Base-by-base conservation (phyloP, 2,888 invertebrate species). In the Entomobrya multifasciata region DNA sequence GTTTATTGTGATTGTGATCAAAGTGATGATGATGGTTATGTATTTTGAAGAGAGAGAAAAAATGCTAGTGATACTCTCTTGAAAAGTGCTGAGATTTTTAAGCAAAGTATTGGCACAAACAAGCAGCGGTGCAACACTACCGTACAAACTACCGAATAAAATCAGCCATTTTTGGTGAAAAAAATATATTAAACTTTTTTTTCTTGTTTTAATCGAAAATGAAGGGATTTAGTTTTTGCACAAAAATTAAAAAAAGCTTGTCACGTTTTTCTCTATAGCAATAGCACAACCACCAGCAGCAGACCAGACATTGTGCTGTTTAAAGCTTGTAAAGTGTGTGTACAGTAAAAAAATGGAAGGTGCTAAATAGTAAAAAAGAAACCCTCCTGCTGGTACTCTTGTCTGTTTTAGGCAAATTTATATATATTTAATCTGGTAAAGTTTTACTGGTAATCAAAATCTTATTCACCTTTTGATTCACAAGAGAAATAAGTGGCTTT, bases 231-330 rank as follows among this genome's bases (percentile, higher is more conserved):
- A 67, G 20, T 72, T 65, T 49, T 22, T 47, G 76, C 74, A 65
- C 20, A 65, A 79, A n/a, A n/a, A 74, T 30, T 13, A 47, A 52
- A 30, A 65, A 78, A 86, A 27, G 60, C 74, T 72, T 25, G 86
- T 86, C 86, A 86, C 86, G 86, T 49, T 86, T 85, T 79, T 30
- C 57, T 78, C n/a, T n/a, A n/a, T n/a, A n/a, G n/a, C n/a, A n/a
- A n/a, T n/a, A n/a, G n/a, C n/a, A n/a, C n/a, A n/a, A n/a, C n/a
- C n/a, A n/a, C n/a, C n/a, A n/a, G n/a, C n/a, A n/a, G n/a, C n/a
- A n/a, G n/a, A n/a, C n/a, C n/a, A n/a, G n/a, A n/a, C n/a, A n/a
- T n/a, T n/a, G n/a, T n/a, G n/a, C n/a, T n/a, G n/a, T n/a, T n/a
- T n/a, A n/a, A n/a, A n/a, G n/a, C n/a, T n/a, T n/a, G n/a, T n/a